Evolutionary conservation across 2,113 vertebrate genomes (phyloP).

Genomic region (Patagioenas fasciata): DNA sequence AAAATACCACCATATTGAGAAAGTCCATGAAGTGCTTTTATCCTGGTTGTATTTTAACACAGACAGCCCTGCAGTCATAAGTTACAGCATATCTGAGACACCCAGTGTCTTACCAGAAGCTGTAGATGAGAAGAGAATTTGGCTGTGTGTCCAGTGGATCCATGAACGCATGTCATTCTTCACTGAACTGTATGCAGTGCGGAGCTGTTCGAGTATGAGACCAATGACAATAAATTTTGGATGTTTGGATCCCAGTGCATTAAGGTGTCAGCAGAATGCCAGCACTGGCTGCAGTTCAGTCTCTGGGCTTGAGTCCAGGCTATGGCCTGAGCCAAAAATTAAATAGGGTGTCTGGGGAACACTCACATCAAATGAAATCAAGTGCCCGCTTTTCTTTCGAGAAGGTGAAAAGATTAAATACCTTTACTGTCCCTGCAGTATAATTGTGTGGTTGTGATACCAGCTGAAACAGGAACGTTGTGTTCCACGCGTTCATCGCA

Average conservation of each 20-base stretch:
- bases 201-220: not conserved
- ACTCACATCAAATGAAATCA: not conserved
- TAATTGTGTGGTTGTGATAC: not conserved
- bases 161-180: not conserved
- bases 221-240: slow-evolving; percentile 4
- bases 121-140: not conserved
- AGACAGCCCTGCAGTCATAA: not conserved
- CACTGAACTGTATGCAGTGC: not conserved
- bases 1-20: not conserved
- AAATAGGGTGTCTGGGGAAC: not conserved
- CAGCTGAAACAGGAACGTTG: not conserved
- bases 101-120: not conserved
- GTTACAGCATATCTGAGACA: not conserved
- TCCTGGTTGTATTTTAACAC: not conserved
- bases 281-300: slow-evolving; percentile 1
- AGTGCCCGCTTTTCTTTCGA: not conserved
- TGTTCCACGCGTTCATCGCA: not conserved
- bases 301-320: not conserved
- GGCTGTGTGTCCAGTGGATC: not conserved
- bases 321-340: slow-evolving; percentile 13
- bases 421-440: not conserved
- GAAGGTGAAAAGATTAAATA: not conserved
- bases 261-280: slow-evolving; percentile 25
- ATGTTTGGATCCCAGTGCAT: not conserved
- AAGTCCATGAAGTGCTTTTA: not conserved